These are phyloP conservation scores for Sphecodes monilicornis DNA, from an alignment of 2,888 invertebrate species.

Conservation along the genomic window DNA sequence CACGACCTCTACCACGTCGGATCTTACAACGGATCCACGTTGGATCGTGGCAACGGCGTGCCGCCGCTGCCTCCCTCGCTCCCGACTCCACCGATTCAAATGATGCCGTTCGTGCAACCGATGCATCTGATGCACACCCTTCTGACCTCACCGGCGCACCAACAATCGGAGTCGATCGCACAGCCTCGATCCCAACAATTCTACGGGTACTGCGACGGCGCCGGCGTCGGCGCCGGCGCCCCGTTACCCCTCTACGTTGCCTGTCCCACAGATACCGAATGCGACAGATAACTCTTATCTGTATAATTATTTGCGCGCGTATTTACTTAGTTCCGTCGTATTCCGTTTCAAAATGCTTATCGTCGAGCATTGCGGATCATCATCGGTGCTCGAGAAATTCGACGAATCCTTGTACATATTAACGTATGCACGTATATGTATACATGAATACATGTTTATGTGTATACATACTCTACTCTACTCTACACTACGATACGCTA, in stretches of 20 bases:
- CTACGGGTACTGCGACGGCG: conserved; percentile 78
- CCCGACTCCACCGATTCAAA: conserved; percentile 78
- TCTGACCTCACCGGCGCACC: conserved; percentile 63
- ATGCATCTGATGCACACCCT: conserved; percentile 79
- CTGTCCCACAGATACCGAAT: conserved; percentile 79
- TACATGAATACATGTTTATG: background rate
- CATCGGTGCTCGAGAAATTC: background rate
- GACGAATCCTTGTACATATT: background rate
- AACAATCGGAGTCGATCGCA: conserved; percentile 46
- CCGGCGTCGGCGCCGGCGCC: conserved; percentile 69
- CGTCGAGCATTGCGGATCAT: background rate
- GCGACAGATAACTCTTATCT: conserved; percentile 76
- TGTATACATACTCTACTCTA: too few species aligned
- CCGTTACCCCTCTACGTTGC: conserved; percentile 80
- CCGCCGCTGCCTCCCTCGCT: conserved; percentile 55
- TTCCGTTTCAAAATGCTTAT: background rate
- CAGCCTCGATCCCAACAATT: conserved; percentile 74
- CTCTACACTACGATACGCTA: too few species aligned
- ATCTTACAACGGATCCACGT: conserved; percentile 79
- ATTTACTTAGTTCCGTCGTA: too few species aligned
- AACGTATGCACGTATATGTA: background rate
- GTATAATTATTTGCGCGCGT: background rate
- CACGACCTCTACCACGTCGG: conserved; percentile 80
- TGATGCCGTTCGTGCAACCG: conserved; percentile 81
- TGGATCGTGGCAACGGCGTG: conserved; percentile 75